Conservation (phyloP, 2,113 vertebrate genomes). For the Sprattus sprattus region DNA sequence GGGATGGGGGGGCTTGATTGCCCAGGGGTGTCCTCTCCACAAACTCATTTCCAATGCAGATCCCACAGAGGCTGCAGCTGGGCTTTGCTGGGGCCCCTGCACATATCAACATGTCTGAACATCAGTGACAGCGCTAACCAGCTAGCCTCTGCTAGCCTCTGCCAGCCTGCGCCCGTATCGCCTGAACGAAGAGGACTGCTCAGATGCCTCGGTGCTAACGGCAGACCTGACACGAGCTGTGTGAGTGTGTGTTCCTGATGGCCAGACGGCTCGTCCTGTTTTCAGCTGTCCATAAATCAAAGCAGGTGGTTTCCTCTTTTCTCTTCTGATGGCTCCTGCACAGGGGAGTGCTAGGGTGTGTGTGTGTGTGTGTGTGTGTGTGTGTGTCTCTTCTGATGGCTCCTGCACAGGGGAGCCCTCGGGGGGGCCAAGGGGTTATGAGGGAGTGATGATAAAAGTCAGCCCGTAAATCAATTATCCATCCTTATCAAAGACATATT, state of each 20-base stretch:
- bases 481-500: conserved; percentile 73
- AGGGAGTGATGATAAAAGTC: conserved; percentile 69
- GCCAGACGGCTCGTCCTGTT: conserved; percentile 28
- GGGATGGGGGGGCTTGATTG: neutral
- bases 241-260: conserved; percentile 17
- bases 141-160: neutral
- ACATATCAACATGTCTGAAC: neutral
- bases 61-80: conserved; percentile 48
- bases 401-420: conserved; percentile 54
- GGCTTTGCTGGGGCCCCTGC: neutral
- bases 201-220: neutral
- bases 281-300: conserved; percentile 62
- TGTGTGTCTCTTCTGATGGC: conserved; percentile 52
- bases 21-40: conserved; percentile 25
- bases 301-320: conserved; percentile 69
- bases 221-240: neutral
- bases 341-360: no score
- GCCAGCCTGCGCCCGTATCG: neutral
- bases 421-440: conserved; percentile 58
- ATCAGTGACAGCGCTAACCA: neutral
- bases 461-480: conserved; percentile 71
- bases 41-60: conserved; percentile 63
- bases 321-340: conserved; percentile 53
- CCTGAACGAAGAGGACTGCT: neutral
- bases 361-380: no score